phyloP scores from a whole-genome alignment of 2,888 invertebrate genomes.

The Choreutis nemorana region DNA sequence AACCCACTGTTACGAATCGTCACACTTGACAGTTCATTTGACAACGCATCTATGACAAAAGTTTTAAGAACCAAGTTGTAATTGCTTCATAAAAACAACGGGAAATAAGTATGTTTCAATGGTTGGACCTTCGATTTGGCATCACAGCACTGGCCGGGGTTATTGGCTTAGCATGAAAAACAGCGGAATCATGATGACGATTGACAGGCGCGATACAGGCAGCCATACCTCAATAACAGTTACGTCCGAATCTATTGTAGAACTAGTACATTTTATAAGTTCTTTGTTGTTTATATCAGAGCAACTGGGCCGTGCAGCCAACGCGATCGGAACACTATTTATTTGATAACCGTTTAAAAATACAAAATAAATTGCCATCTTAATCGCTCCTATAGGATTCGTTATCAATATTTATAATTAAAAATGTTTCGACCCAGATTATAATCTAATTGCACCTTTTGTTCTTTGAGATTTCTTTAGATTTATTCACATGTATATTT shows the following conservation, averaged over 20 bases:
- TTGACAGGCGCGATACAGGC: slow-evolving; percentile 34
- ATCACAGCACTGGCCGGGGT: slow-evolving; percentile 31
- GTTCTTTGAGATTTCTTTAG: no score
- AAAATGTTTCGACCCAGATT: no score
- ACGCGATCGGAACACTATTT: no score
- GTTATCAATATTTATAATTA: no score
- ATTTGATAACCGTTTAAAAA: no score
- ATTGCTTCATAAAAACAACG: slow-evolving; percentile 26
- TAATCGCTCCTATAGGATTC: no score
- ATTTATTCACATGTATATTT: no score
- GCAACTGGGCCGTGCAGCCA: no score
- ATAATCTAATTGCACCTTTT: no score
- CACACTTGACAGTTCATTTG: slow-evolving; percentile 42
- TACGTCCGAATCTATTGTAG: slow-evolving; percentile 37
- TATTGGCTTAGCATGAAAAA: slow-evolving; percentile 37
- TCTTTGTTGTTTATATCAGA: no score
- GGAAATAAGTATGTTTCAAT: slow-evolving; percentile 21
- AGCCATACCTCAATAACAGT: slow-evolving; percentile 34
- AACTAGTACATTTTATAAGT: no score
- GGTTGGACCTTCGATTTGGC: slow-evolving; percentile 23
- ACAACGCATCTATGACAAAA: slow-evolving; percentile 43
- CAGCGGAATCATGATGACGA: slow-evolving; percentile 39
- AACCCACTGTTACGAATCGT: slow-evolving; percentile 29
- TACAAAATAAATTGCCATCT: no score
- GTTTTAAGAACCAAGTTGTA: slow-evolving; percentile 19